phyloP scores from a whole-genome alignment of 1,140 invertebrate genomes.

The Trissolcus basalis region DNA sequence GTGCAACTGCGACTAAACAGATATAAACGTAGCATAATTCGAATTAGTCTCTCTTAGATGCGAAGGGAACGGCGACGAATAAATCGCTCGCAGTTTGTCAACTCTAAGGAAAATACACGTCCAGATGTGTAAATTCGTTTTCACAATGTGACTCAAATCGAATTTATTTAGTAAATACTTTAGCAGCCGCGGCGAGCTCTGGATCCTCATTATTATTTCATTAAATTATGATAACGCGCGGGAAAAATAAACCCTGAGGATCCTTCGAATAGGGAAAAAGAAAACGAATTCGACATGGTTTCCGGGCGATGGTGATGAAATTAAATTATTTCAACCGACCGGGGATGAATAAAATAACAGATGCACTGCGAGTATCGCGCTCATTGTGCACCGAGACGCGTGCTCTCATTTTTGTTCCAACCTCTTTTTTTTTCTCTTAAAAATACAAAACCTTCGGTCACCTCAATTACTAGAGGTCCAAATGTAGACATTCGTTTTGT shows the following conservation, averaged over 20 bases:
- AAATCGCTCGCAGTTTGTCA: constrained; percentile 38
- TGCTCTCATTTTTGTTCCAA: constrained; percentile 16
- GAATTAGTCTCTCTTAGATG: constrained; percentile 46
- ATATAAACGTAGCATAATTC: constrained; percentile 56
- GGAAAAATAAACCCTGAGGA: constrained; percentile 4
- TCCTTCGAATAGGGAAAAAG: background rate
- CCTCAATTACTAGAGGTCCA: constrained; percentile 37
- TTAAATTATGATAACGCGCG: constrained; percentile 28
- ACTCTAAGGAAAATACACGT: constrained; percentile 46
- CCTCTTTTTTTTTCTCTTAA: constrained; percentile 11
- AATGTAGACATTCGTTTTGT: background rate
- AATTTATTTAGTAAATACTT: constrained; percentile 32
- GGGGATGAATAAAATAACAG: constrained; percentile 32
- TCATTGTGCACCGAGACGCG: background rate
- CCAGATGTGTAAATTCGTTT: constrained; percentile 32
- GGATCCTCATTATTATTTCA: constrained; percentile 37
- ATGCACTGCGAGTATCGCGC: constrained; percentile 11
- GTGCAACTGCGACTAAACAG: constrained; percentile 56
- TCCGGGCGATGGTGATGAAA: constrained; percentile 22
- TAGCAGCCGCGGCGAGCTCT: constrained; percentile 11
- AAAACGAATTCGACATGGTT: constrained; percentile 7
- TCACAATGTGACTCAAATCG: constrained; percentile 11
- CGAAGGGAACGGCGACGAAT: constrained; percentile 14
- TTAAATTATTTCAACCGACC: constrained; percentile 41
- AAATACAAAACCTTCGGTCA: constrained; percentile 17